Conservation (phyloP, 2,888 invertebrate genomes). For the Buathra laborator region DNA sequence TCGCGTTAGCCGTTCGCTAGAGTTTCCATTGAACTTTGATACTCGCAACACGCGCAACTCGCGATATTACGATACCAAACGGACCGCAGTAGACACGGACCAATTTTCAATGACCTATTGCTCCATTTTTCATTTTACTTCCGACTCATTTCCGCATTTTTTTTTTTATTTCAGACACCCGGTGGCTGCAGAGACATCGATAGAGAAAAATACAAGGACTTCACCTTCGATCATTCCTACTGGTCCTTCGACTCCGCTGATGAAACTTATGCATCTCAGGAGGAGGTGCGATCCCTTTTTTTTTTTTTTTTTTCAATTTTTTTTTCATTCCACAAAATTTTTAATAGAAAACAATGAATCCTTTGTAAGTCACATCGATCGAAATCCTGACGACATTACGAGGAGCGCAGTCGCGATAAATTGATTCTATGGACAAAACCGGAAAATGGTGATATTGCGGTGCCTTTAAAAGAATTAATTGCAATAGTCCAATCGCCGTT, state of each 20-base stretch:
- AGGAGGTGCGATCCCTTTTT: constrained; percentile 87
- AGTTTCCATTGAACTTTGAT: constrained; percentile 53
- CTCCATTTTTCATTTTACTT: not conserved
- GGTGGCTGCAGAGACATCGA: constrained; percentile 87
- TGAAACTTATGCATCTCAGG: constrained; percentile 92
- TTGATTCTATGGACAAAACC: too few species aligned
- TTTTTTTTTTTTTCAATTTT: not conserved
- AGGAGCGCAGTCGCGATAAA: too few species aligned
- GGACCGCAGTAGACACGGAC: not conserved
- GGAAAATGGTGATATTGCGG: too few species aligned
- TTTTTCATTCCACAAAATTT: too few species aligned
- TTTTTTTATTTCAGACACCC: constrained; percentile 82
- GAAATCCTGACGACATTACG: too few species aligned
- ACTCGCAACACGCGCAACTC: not conserved
- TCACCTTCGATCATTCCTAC: constrained; percentile 96
- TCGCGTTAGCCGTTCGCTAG: constrained; percentile 4
- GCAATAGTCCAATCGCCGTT: not conserved
- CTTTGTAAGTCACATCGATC: too few species aligned
- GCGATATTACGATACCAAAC: not conserved
- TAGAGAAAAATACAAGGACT: constrained; percentile 92
- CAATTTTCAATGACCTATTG: not conserved
- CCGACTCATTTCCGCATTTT: constrained; percentile 1
- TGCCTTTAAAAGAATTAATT: not conserved
- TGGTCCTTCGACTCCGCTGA: constrained; percentile 92
- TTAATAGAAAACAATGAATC: too few species aligned